Evolutionary conservation across 2,888 invertebrate species (phyloP), one percentile per base, ranked within the genome.

Genomic region (Hoplodrina blanda): DNA sequence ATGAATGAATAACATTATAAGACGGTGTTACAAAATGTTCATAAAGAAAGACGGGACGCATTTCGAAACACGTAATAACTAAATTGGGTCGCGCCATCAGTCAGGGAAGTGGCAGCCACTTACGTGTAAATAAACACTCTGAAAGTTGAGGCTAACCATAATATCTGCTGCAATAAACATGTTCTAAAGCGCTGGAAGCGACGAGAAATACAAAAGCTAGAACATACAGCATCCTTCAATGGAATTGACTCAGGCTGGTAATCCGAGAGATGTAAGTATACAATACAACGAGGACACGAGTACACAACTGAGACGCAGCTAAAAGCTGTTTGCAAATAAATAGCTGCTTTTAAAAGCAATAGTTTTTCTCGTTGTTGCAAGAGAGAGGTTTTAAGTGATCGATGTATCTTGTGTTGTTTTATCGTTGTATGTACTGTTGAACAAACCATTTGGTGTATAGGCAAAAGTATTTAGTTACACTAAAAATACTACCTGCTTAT

Each of bases 241-340:
- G 80, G 70, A 78, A 82, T 82, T 74, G 81, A 83, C 73, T 81
- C 72, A 65, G 75, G 56, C 79, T 57, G 68, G 84, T 84, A 84
- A 84, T 84, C 83, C 82, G 69, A 85, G 84, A 79, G 74, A 75
- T 78, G 81, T 73, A 77, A 83, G 72, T 63, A 78, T 57, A 85
- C 84, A 81, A 72, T 67, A 75, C 63, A n/a, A 15, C 66, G 65
- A 73, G 72, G 74, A 84, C 78, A 78, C 73, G 56, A 63, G 53
- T 79, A 79, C 76, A 60, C 59, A 57, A 60, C 62, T 41, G 54
- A 68, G 73, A 70, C 73, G 62, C 55, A 13, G 68, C 83, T 85
- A 85, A 85, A 85, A 85, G 85, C 85, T 85, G 79, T 85, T 82
- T 76, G 79, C 81, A 76, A 82, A 85, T 83, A 84, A 83, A 85